These are phyloP conservation scores for Hypsibius dujardini DNA, from an alignment of 1,140 invertebrate genomes.

Conservation along the genomic window DNA sequence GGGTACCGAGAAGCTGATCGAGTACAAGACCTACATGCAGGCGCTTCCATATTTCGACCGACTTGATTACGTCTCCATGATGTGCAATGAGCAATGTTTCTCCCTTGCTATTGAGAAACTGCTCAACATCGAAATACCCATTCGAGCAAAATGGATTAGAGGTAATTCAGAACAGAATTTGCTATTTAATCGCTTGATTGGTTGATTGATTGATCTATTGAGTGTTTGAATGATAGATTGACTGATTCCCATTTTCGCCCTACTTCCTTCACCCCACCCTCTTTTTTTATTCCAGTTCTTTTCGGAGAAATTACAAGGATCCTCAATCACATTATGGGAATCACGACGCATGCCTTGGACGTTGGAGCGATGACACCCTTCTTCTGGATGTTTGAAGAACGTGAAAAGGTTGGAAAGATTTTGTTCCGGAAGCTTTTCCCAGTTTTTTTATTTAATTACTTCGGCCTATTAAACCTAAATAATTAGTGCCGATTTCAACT, in stretches of 20 bases:
- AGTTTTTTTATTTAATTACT: no score
- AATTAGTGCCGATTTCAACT: no score
- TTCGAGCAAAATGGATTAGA: slow-evolving; percentile 84
- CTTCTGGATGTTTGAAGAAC: slow-evolving; percentile 95
- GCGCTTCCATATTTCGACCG: slow-evolving; percentile 94
- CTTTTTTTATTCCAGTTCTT: slow-evolving; percentile 43
- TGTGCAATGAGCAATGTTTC: slow-evolving; percentile 96
- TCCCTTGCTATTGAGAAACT: slow-evolving; percentile 88
- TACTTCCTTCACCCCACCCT: no score
- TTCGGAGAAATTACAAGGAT: slow-evolving; percentile 80
- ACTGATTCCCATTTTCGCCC: no score
- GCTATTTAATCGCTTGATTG: no score
- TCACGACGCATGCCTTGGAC: slow-evolving; percentile 79
- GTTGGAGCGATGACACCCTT: slow-evolving; percentile 87
- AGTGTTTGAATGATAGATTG: no score
- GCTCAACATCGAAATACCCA: slow-evolving; percentile 79
- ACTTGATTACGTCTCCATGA: slow-evolving; percentile 98
- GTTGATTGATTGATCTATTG: no score
- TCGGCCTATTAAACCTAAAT: no score
- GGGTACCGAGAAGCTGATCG: slow-evolving; percentile 91
- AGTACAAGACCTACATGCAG: slow-evolving; percentile 95
- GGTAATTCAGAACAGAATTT: no score
- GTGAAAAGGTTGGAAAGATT: slow-evolving; percentile 65
- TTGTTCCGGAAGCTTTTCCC: no score
- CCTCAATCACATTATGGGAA: slow-evolving; percentile 81